Percentiles rank a stretch among this genome's conserved stretches.
phyloP scores from a whole-genome alignment of 2,888 invertebrate genomes.

The Acrobasis repandana region DNA sequence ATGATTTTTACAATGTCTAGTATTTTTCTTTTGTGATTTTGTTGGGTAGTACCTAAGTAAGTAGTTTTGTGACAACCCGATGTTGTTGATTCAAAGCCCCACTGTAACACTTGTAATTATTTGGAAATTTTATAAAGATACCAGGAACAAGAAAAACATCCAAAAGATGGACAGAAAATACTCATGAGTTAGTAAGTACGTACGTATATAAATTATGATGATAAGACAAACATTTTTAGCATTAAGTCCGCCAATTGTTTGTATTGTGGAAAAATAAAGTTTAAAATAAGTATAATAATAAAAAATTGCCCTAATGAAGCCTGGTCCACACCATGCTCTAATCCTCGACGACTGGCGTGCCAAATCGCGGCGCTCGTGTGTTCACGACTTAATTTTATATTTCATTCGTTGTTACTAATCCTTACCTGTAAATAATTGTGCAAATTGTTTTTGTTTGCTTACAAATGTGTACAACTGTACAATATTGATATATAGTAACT shows the following conservation, averaged over 20 bases:
- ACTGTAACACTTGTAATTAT: conserved; percentile 36
- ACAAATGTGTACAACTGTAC: too few species aligned
- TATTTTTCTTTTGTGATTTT: too few species aligned
- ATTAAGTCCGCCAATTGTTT: too few species aligned
- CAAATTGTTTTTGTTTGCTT: not conserved
- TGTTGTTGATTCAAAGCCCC: conserved; percentile 6
- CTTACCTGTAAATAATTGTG: conserved; percentile 7
- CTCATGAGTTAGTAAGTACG: too few species aligned
- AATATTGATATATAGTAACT: too few species aligned
- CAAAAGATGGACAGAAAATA: too few species aligned
- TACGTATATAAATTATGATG: too few species aligned
- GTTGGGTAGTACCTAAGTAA: too few species aligned
- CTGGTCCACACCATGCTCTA: conserved; percentile 4
- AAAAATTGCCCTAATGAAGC: not conserved
- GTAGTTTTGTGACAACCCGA: not conserved
- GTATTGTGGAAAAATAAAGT: not conserved
- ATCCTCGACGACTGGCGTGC: conserved; percentile 5
- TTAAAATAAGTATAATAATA: not conserved
- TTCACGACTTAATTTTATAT: not conserved
- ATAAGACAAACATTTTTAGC: too few species aligned
- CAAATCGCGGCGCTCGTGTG: conserved; percentile 1
- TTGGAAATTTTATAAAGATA: conserved; percentile 49
- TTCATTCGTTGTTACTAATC: not conserved
- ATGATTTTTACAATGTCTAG: too few species aligned
- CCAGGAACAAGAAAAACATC: too few species aligned